A percentile compares a stretch with the other conserved stretches of the same genome.
Evolutionary conservation across 2,888 invertebrate genomes (phyloP).

Genomic region (Ornithoptera alexandrae): DNA sequence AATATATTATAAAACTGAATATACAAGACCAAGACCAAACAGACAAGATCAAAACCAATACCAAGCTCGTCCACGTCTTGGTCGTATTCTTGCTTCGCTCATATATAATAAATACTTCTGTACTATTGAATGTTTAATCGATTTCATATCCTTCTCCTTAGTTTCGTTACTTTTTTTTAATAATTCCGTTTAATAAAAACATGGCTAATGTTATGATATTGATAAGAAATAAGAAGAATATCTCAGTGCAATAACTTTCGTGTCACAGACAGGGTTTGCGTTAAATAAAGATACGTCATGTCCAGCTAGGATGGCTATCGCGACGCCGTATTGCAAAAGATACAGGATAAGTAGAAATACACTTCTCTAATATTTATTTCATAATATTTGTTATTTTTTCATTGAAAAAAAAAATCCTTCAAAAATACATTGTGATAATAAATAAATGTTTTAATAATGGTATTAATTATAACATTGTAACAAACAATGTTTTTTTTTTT

Average conservation of each 20-base stretch:
- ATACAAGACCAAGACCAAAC: too few relatives aligned
- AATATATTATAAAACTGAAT: too few relatives aligned
- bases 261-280: slow-evolving; percentile 22
- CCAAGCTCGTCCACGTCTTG: too few relatives aligned
- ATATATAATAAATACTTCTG: too few relatives aligned
- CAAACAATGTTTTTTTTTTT: too few relatives aligned
- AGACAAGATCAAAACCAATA: too few relatives aligned
- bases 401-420: background rate
- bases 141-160: too few relatives aligned
- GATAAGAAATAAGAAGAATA: slow-evolving; percentile 12
- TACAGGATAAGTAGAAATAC: slow-evolving; percentile 4
- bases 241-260: slow-evolving; percentile 17
- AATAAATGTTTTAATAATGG: too few relatives aligned
- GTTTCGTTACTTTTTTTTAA: too few relatives aligned
- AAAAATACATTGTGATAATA: background rate
- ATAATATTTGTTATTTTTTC: background rate
- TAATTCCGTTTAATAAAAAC: background rate
- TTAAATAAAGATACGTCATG: slow-evolving; percentile 28
- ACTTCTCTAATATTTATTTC: slow-evolving; percentile 2
- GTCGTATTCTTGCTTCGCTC: too few relatives aligned
- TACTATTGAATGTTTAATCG: too few relatives aligned
- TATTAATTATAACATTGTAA: too few relatives aligned
- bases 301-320: slow-evolving; percentile 36
- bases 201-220: background rate
- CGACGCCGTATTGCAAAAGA: slow-evolving; percentile 24